Base-by-base conservation (phyloP, 2,888 invertebrate species). In the Dynastes tityus region DNA sequence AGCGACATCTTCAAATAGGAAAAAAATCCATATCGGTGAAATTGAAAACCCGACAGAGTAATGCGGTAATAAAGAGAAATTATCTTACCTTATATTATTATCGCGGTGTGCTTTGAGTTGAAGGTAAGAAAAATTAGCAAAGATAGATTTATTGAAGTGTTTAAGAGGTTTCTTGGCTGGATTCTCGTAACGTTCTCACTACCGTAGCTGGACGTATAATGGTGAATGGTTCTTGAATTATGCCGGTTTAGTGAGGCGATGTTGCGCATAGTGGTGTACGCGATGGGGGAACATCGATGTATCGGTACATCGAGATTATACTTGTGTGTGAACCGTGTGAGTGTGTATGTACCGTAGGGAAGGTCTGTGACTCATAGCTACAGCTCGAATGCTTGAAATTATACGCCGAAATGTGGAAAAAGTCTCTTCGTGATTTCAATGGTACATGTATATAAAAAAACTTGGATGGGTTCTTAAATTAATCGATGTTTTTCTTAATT, bases 131-230 rank as follows among this genome's bases (percentile, higher is more conserved):
- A 22, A 49, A 58, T 73, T 73, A 73, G 29, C 58, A 73, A 73
- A 16, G 61, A 61, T 73, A 61, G 8, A 61, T 61, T 73, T 45
- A 22, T 58, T 61, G 16, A 1, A 73, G 40, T 37, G n/a, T 29
- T 29, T 16, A 53, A 53, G 53, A 37, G 5, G 9, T 53, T n/a
- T 58, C 4, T 45, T 61, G 61, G 73, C 73, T 73, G 73, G 73
- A 61, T 53, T 73, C 37, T 73, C 16, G 70, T 9, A 73, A 73
- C 61, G 73, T 11, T 45, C 1, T 73, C 73, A 73, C 73, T 73
- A 73, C 73, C 45, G 40, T 40, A 40, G 73, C 61, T 73, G 73
- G 73, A 73, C 73, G 73, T 73, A 73, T 58, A 73, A 73, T 73
- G 73, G 73, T 70, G 70, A 70, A 70, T 55, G 55, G 73, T 73